A percentile compares a stretch with the other conserved stretches of the same genome.
These are phyloP conservation scores for Takifugu flavidus DNA, from an alignment of 2,113 vertebrate species.

Conservation along the genomic window DNA sequence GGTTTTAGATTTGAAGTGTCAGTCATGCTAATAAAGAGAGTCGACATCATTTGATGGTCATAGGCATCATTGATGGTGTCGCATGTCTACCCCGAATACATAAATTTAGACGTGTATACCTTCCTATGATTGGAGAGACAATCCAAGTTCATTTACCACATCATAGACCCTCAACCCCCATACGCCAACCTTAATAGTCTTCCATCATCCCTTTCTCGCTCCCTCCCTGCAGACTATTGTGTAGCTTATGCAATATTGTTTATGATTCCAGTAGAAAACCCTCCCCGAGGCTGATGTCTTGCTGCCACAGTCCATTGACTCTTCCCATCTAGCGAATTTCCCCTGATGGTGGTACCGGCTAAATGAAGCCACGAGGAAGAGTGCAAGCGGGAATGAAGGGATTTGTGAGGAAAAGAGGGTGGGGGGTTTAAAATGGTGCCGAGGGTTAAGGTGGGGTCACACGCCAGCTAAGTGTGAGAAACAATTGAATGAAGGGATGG, in stretches of 20 bases:
- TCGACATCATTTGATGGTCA: too few relatives aligned
- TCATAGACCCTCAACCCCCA: slow-evolving; percentile 36
- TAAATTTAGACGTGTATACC: not conserved
- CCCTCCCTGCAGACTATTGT: slow-evolving; percentile 55
- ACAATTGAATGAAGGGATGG: slow-evolving; percentile 38
- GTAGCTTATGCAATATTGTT: slow-evolving; percentile 73
- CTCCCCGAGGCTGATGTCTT: slow-evolving; percentile 66
- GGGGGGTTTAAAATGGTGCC: slow-evolving; percentile 28
- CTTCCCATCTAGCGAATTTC: slow-evolving; percentile 76
- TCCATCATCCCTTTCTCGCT: slow-evolving; percentile 47
- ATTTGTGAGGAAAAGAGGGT: slow-evolving; percentile 32
- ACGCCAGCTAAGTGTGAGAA: slow-evolving; percentile 39
- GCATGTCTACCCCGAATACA: not conserved
- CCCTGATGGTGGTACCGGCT: slow-evolving; percentile 72
- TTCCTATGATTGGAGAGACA: slow-evolving; percentile 36
- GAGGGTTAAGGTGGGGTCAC: slow-evolving; percentile 43
- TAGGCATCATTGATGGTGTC: not conserved
- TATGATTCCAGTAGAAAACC: slow-evolving; percentile 72
- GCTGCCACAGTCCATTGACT: slow-evolving; percentile 75
- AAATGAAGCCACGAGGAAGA: slow-evolving; percentile 73
- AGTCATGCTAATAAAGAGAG: too few relatives aligned
- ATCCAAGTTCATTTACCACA: slow-evolving; percentile 64
- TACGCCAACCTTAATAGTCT: slow-evolving; percentile 50
- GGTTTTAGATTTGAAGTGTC: too few relatives aligned
- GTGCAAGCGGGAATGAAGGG: slow-evolving; percentile 18